These are phyloP conservation scores for Drosophila orena DNA, from an alignment of 1,140 invertebrate genomes.

Conservation along the genomic window DNA sequence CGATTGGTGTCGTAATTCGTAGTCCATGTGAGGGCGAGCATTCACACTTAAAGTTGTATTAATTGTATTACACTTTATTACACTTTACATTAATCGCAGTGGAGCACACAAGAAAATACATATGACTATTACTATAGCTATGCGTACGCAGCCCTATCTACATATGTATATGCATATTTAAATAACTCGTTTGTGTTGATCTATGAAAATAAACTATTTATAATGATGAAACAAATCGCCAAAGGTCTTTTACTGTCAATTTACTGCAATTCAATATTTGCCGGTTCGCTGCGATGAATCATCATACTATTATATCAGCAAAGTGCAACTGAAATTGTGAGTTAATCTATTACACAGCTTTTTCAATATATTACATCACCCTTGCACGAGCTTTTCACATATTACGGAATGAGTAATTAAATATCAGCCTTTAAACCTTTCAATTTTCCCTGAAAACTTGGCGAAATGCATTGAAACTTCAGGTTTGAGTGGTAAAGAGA, in stretches of 20 bases:
- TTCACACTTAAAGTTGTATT: slow-evolving; percentile 62
- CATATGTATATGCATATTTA: slow-evolving; percentile 33
- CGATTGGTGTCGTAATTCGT: slow-evolving; percentile 35
- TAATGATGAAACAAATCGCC: slow-evolving; percentile 31
- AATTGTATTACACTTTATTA: slow-evolving; percentile 40
- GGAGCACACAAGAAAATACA: slow-evolving; percentile 54
- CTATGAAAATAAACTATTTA: slow-evolving; percentile 74
- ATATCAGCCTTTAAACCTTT: too few relatives aligned
- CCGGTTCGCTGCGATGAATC: not conserved
- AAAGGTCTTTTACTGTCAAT: not conserved
- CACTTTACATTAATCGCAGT: slow-evolving; percentile 20
- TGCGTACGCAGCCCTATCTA: slow-evolving; percentile 19
- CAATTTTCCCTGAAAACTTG: not conserved
- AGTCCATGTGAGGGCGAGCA: slow-evolving; percentile 30
- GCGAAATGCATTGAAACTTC: not conserved
- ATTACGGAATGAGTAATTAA: not conserved
- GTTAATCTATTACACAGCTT: slow-evolving; percentile 1
- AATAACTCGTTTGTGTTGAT: slow-evolving; percentile 71
- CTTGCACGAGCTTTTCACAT: not conserved
- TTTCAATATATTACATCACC: slow-evolving; percentile 4
- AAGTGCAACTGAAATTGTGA: slow-evolving; percentile 3
- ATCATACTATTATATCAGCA: slow-evolving; percentile 1
- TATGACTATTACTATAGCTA: slow-evolving; percentile 53
- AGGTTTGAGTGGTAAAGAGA: slow-evolving; percentile 49
- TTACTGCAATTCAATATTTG: not conserved